Percentiles rank a stretch among this genome's conserved stretches.
Conservation (phyloP, 92 coral and sea anemone species). For the Porites lobata region DNA sequence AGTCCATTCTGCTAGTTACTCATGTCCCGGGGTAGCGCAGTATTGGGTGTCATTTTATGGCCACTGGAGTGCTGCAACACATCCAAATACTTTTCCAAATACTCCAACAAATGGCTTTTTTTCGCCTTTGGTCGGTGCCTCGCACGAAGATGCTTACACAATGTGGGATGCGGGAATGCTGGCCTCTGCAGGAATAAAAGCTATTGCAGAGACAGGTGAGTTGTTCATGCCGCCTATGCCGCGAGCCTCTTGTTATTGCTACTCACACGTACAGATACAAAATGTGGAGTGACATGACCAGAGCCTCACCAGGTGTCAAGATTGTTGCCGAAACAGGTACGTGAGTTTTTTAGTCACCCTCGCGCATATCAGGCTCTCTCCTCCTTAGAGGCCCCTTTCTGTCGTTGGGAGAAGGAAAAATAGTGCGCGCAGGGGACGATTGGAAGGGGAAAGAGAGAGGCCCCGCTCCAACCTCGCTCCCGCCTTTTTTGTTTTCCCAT, state of each 20-base stretch:
- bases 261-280: slow-evolving; percentile 55
- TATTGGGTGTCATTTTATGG: slow-evolving; percentile 24
- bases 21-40: slow-evolving; percentile 26
- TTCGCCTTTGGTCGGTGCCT: slow-evolving; percentile 34
- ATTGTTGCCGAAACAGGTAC: slow-evolving; percentile 69
- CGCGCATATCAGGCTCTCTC: too few species aligned
- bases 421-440: too few species aligned
- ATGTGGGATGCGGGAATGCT: slow-evolving; percentile 16
- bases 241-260: slow-evolving; percentile 55
- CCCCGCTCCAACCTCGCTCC: too few species aligned
- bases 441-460: too few species aligned
- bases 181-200: slow-evolving; percentile 32
- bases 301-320: slow-evolving; percentile 64
- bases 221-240: background rate
- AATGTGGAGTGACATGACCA: slow-evolving; percentile 50
- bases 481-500: too few species aligned
- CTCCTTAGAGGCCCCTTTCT: too few species aligned
- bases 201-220: slow-evolving; percentile 49
- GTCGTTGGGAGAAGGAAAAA: too few species aligned
- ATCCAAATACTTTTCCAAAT: slow-evolving; percentile 1
- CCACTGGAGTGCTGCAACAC: slow-evolving; percentile 16
- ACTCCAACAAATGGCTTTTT: background rate
- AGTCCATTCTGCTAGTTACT: background rate
- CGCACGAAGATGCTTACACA: slow-evolving; percentile 18
- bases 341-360: background rate